Evolutionary conservation across 2,113 vertebrate genomes (phyloP), one percentile per base, ranked within the genome.

Genomic region (Cheilinus undulatus): DNA sequence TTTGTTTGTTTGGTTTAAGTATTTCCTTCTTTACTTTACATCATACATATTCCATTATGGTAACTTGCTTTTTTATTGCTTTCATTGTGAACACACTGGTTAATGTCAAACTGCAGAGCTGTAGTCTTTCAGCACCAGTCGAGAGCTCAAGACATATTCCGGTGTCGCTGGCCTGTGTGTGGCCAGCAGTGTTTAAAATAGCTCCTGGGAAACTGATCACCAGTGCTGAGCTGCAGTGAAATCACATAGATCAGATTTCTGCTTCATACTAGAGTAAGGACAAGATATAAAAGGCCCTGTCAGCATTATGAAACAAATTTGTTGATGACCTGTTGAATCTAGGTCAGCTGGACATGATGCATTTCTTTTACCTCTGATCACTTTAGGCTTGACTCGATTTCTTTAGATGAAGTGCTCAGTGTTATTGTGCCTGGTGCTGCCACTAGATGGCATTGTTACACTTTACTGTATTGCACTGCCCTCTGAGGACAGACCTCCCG

Each of bases 371-470:
- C 17, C 49, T 69, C 15, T 17, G 11, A 20, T 20, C 42, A 59
- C 12, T 5, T 13, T 3, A 43, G 8, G 3, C 10, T 52, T 30
- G 14, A 28, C 12, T 12, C 22, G 11, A 54, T 57, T 49, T n/a
- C 15, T 54, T 49, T 0, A 27, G 12, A 17, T 43, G 9, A 5
- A 2, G 22, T 36, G 14, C 15, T 14, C 34, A 7, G 15, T 4
- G 9, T 38, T n/a, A 43, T 13, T 66, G 36, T 20, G 34, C 22
- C 4, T 2, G 1, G 1, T 43, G 19, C 3, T 49, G 30, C 89
- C 92, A 90, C 90, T 80, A 91, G 92, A 84, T 91, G 92, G 85
- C 89, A 72, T 48, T 87, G 80, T 85, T 66, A 84, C 73, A 73
- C 86, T 80, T 89, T 69, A 75, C 59, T 69, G 63, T 46, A 20